phyloP scores from a whole-genome alignment of 2,888 invertebrate genomes.

The Margaritifera margaritifera region DNA sequence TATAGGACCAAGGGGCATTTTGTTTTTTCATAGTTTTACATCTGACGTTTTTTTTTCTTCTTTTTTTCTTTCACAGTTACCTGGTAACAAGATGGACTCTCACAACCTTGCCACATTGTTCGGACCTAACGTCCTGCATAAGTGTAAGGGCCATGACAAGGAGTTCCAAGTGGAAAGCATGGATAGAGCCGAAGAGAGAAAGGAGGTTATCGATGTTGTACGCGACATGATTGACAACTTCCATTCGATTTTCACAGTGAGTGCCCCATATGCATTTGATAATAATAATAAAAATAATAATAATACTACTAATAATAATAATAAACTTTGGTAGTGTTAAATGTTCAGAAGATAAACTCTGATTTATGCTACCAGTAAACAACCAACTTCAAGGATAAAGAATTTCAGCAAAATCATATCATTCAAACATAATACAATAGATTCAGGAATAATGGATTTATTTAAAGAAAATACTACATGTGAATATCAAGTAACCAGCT shows the following conservation, averaged over 20 bases:
- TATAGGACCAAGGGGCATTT: not conserved
- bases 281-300: no score
- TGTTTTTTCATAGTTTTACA: not conserved
- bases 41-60: not conserved
- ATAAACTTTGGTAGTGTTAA: no score
- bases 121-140: conserved; percentile 93
- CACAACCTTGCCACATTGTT: conserved; percentile 93
- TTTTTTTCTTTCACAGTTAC: conserved; percentile 74
- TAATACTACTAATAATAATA: no score
- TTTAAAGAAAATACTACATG: no score
- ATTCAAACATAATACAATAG: no score
- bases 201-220: conserved; percentile 92
- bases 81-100: conserved; percentile 95
- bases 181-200: conserved; percentile 82
- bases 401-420: no score
- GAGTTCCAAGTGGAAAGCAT: conserved; percentile 72
- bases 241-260: conserved; percentile 81
- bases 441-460: no score
- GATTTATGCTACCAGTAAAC: no score
- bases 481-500: no score
- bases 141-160: conserved; percentile 64
- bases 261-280: conserved; percentile 3
- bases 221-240: conserved; percentile 84
- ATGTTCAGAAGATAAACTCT: no score
- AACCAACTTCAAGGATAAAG: no score